Conservation (phyloP, 2,797 vertebrate species). For the Pangasius mekongensis region DNA sequence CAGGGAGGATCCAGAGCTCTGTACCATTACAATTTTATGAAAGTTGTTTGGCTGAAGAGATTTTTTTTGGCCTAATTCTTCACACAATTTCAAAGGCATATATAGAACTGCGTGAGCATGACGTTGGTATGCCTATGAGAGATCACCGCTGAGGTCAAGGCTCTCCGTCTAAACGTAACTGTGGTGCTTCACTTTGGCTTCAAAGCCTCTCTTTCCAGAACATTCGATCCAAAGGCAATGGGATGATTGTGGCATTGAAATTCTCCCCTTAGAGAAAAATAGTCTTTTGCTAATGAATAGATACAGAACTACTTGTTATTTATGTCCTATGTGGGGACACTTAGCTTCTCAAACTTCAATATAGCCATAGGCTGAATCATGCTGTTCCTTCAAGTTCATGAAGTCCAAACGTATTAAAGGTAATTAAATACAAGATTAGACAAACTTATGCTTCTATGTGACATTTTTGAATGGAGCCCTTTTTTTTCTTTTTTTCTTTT, state of each 20-base stretch:
- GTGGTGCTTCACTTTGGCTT: not conserved
- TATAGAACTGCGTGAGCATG: slow-evolving; percentile 42
- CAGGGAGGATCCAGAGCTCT: slow-evolving; percentile 17
- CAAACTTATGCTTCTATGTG: not conserved
- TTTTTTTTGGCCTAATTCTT: slow-evolving; percentile 42
- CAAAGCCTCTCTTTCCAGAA: not conserved
- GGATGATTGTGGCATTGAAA: slow-evolving; percentile 37
- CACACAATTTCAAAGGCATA: slow-evolving; percentile 6
- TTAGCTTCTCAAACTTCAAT: not conserved
- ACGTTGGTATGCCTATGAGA: slow-evolving; percentile 50
- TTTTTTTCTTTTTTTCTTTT: not conserved
- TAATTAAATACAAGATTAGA: not conserved
- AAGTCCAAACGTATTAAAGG: not conserved
- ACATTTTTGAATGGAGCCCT: not conserved
- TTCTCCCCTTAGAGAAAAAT: slow-evolving; percentile 18
- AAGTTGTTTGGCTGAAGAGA: slow-evolving; percentile 59
- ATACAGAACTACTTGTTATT: not conserved
- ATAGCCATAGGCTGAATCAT: not conserved
- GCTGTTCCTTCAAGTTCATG: not conserved
- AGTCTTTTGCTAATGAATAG: not conserved
- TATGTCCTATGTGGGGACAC: not conserved
- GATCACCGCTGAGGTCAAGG: slow-evolving; percentile 52
- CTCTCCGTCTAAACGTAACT: slow-evolving; percentile 68
- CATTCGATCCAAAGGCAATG: slow-evolving; percentile 30
- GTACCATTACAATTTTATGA: slow-evolving; percentile 62